phyloP scores from a whole-genome alignment of 2,113 vertebrate species.

The Boleophthalmus pectinirostris region DNA sequence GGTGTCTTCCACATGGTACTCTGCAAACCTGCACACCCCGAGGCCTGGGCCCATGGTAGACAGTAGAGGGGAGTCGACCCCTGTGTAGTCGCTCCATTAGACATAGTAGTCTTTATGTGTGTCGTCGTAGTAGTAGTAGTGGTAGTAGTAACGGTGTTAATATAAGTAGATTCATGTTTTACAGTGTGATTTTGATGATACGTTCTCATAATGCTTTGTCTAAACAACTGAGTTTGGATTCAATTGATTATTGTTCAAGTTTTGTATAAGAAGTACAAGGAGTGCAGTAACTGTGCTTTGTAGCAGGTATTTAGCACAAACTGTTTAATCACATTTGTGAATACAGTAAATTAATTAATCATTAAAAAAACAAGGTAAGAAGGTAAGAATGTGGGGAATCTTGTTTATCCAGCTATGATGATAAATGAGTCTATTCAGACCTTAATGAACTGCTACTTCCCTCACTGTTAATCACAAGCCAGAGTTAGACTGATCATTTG shows the following conservation, averaged over 20 bases:
- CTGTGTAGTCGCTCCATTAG: constrained; percentile 35
- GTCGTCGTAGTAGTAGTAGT: constrained; percentile 24
- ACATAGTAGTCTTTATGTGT: constrained; percentile 35
- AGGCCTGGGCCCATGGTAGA: constrained; percentile 55
- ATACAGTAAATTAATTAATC: background rate
- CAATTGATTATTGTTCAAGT: background rate
- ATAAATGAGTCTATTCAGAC: background rate
- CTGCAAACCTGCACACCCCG: constrained; percentile 68
- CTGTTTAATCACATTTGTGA: background rate
- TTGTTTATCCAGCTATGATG: background rate
- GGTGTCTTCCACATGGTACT: constrained; percentile 13
- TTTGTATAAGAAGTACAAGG: background rate
- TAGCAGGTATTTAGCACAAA: background rate
- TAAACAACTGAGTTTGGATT: background rate
- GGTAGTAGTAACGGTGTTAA: background rate
- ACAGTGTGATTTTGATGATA: background rate
- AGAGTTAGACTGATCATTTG: background rate
- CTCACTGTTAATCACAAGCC: background rate
- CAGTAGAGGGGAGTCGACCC: constrained; percentile 50
- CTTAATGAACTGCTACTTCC: background rate
- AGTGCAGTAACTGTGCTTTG: background rate
- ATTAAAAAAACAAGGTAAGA: background rate
- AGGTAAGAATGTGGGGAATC: background rate
- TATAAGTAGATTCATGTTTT: background rate
- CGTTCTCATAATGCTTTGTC: background rate